Evolutionary conservation across 1,140 invertebrate genomes (phyloP).

Genomic region (Diprion similis): DNA sequence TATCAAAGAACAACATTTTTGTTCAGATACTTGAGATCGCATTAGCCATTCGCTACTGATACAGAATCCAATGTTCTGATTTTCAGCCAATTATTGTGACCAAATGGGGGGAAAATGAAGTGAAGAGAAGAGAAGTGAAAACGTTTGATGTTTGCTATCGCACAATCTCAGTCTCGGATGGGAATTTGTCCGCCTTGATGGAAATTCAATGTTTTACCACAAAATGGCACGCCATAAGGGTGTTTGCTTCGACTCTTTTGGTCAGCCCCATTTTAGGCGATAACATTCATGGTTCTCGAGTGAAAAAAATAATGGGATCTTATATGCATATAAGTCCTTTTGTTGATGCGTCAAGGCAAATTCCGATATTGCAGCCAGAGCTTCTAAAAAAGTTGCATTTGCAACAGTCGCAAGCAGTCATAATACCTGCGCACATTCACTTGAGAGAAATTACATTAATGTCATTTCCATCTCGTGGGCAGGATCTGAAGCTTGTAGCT

Average conservation of each 20-base stretch:
- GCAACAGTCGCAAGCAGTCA: constrained; percentile 25
- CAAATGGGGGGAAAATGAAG: constrained; percentile 37
- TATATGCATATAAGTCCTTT: constrained; percentile 49
- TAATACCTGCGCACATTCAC: constrained; percentile 59
- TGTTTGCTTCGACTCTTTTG: constrained; percentile 52
- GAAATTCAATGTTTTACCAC: constrained; percentile 45
- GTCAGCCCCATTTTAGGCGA: constrained; percentile 59
- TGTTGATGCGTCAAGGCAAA: constrained; percentile 28
- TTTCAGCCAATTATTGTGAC: constrained; percentile 40
- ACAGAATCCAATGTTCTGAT: constrained; percentile 14
- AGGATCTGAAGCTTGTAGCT: constrained; percentile 46
- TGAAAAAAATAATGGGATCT: constrained; percentile 49
- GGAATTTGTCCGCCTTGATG: constrained; percentile 48
- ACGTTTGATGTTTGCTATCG: constrained; percentile 41
- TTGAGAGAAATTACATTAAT: constrained; percentile 40
- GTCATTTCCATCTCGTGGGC: constrained; percentile 26
- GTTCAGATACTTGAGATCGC: constrained; percentile 11
- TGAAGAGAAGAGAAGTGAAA: constrained; percentile 36
- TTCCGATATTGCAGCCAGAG: constrained; percentile 37
- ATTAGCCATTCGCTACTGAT: too few species aligned
- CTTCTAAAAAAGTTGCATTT: constrained; percentile 36
- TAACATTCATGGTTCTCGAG: constrained; percentile 49
- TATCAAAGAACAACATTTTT: constrained; percentile 4
- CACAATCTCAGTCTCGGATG: constrained; percentile 40
- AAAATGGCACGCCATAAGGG: constrained; percentile 49